phyloP scores from a whole-genome alignment of 2,888 invertebrate species.

The Stenichneumon culpator region DNA sequence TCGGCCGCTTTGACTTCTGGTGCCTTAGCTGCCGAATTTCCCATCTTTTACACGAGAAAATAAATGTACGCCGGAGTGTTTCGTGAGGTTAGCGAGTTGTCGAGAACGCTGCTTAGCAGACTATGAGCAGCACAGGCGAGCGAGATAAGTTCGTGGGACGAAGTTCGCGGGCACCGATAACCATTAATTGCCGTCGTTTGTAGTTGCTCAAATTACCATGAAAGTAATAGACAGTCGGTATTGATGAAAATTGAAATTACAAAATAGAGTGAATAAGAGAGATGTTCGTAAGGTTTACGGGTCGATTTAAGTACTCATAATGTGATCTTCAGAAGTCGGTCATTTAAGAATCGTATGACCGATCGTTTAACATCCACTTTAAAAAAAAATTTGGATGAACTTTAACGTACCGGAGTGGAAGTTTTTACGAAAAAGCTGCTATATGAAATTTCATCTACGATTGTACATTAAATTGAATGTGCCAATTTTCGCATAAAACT shows the following conservation, averaged over 20 bases:
- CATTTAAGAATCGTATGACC: neutral
- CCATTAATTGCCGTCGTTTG: neutral
- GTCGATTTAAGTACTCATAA: neutral
- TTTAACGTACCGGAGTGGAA: too few relatives aligned
- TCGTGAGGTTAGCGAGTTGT: neutral
- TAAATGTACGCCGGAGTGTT: conserved; percentile 1
- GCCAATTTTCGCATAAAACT: too few relatives aligned
- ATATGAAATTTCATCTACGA: too few relatives aligned
- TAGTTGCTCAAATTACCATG: neutral
- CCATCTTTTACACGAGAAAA: conserved; percentile 84
- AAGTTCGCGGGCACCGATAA: neutral
- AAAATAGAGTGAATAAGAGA: neutral
- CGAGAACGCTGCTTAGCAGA: conserved; percentile 8
- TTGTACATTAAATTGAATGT: too few relatives aligned
- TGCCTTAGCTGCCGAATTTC: conserved; percentile 86
- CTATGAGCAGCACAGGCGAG: conserved; percentile 4
- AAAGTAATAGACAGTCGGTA: neutral
- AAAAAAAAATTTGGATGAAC: too few relatives aligned
- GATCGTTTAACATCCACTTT: neutral
- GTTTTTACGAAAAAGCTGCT: too few relatives aligned
- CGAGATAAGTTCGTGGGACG: neutral
- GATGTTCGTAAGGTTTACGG: neutral
- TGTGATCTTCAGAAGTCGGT: neutral
- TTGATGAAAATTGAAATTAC: neutral
- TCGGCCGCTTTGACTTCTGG: conserved; percentile 79